phyloP scores from a whole-genome alignment of 2,113 vertebrate species.

The Cynoglossus semilaevis region DNA sequence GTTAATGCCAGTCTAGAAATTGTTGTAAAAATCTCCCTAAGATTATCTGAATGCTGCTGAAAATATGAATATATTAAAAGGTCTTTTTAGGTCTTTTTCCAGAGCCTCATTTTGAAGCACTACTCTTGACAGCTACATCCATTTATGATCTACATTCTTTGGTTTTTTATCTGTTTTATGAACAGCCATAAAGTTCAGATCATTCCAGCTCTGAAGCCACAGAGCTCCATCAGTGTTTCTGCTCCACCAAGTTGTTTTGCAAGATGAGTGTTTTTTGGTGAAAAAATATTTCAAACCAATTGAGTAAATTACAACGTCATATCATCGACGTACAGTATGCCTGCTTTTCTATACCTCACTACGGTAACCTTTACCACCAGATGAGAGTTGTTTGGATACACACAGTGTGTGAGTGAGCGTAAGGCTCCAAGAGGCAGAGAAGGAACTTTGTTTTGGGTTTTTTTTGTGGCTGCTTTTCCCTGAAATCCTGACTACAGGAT shows the following conservation, averaged over 20 bases:
- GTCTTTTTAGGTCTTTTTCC: too few species aligned
- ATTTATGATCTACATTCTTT: too few species aligned
- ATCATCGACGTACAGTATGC: background rate
- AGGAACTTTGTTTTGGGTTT: constrained; percentile 38
- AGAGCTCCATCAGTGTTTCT: background rate
- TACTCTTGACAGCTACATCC: too few species aligned
- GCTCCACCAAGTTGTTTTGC: background rate
- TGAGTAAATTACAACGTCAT: constrained; percentile 1
- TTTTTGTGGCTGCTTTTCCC: constrained; percentile 59
- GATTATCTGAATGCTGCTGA: too few species aligned
- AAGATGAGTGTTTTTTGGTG: constrained; percentile 11
- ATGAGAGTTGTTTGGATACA: constrained; percentile 1
- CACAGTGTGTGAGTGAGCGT: background rate
- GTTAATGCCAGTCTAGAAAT: too few species aligned
- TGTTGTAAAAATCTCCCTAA: too few species aligned
- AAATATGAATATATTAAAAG: too few species aligned
- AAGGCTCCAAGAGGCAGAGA: background rate
- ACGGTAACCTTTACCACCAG: background rate
- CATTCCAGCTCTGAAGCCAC: background rate
- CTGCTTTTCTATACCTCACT: background rate
- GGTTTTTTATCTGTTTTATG: too few species aligned
- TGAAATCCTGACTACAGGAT: constrained; percentile 56
- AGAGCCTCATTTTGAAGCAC: too few species aligned
- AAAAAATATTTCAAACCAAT: background rate
- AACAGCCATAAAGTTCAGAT: background rate